Percentiles rank a stretch among this genome's conserved stretches.
These are phyloP conservation scores for Campylomormyrus numenius DNA, from an alignment of 2,113 vertebrate genomes.

Conservation along the genomic window DNA sequence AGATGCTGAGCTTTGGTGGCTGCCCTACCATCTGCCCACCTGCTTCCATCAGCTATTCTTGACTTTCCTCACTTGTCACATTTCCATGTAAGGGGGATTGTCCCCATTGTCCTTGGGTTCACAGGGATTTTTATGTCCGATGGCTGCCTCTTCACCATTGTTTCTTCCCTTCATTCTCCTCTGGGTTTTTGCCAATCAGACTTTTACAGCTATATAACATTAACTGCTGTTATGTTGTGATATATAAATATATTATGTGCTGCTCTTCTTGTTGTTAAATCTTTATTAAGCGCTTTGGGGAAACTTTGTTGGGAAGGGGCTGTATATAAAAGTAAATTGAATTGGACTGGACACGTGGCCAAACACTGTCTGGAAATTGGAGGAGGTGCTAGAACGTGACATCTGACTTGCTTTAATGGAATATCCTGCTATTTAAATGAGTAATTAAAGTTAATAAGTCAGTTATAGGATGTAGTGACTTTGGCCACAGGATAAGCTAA, in stretches of 20 bases:
- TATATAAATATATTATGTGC: slow-evolving; percentile 1
- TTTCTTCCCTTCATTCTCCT: not conserved
- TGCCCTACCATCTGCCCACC: not conserved
- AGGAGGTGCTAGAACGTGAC: not conserved
- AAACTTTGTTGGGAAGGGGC: not conserved
- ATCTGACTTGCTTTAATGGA: not conserved
- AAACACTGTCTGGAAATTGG: not conserved
- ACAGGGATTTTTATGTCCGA: not conserved
- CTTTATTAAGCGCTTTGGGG: slow-evolving; percentile 9
- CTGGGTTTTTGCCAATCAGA: not conserved
- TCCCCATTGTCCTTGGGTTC: not conserved
- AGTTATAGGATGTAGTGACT: not conserved
- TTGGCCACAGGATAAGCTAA: not conserved
- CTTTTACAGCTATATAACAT: not conserved
- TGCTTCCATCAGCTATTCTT: not conserved
- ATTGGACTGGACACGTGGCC: not conserved
- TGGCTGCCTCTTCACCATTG: not conserved
- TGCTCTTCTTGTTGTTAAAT: slow-evolving; percentile 4
- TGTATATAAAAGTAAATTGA: slow-evolving; percentile 1
- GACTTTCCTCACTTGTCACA: not conserved
- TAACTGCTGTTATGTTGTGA: not conserved
- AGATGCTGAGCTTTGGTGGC: not conserved
- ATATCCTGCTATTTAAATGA: slow-evolving; percentile 13
- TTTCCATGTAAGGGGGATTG: not conserved
- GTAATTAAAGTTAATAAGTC: not conserved